Percentiles rank a stretch among this genome's conserved stretches.
Conservation (phyloP, 1,140 invertebrate species). For the Lucilia sericata region DNA sequence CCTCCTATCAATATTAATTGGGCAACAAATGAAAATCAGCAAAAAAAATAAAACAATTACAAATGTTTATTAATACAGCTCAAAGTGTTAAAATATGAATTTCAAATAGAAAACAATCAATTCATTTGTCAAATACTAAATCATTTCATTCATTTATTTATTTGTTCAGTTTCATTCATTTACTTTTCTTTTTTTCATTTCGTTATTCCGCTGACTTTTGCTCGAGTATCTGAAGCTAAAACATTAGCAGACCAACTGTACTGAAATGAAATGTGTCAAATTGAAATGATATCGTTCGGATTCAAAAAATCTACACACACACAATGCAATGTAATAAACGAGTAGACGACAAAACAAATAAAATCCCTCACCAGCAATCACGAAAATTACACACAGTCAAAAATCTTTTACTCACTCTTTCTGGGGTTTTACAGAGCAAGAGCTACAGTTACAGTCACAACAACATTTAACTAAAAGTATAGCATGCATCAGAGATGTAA, state of each 20-base stretch:
- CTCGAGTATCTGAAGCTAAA: neutral
- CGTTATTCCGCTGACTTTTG: neutral
- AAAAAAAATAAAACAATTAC: too few species aligned
- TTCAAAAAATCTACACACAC: neutral
- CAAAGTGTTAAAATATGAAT: neutral
- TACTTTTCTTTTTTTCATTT: neutral
- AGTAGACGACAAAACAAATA: neutral
- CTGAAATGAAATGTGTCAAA: constrained; percentile 43
- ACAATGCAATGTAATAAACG: neutral
- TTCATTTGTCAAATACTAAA: neutral
- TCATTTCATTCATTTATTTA: neutral
- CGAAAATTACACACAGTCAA: neutral
- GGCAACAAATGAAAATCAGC: too few species aligned
- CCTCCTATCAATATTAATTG: too few species aligned
- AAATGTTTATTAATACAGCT: too few species aligned
- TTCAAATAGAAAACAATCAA: neutral
- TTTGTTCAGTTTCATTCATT: neutral
- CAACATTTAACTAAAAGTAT: neutral
- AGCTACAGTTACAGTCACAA: neutral
- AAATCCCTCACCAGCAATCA: neutral
- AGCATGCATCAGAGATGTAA: too few species aligned
- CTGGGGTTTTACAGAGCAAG: neutral
- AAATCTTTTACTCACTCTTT: neutral
- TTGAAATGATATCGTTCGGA: constrained; percentile 33
- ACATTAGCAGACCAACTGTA: constrained; percentile 32